These are phyloP conservation scores for Aphidius ervi DNA, from an alignment of 1,140 invertebrate species.

Conservation along the genomic window DNA sequence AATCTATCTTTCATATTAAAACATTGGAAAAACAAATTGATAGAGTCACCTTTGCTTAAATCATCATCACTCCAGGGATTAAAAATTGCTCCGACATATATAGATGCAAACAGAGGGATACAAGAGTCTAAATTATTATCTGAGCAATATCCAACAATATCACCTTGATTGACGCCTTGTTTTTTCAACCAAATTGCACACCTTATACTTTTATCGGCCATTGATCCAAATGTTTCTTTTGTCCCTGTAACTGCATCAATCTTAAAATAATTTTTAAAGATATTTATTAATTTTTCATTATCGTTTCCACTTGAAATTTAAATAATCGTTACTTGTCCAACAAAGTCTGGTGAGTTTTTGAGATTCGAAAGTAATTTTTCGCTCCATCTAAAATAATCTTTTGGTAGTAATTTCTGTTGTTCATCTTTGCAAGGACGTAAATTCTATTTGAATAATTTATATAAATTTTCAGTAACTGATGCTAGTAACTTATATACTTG, in stretches of 20 bases:
- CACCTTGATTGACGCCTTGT: slow-evolving; percentile 42
- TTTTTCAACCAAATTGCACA: slow-evolving; percentile 47
- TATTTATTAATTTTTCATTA: background rate
- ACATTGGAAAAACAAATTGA: background rate
- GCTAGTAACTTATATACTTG: too few species aligned
- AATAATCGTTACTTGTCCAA: slow-evolving; percentile 17
- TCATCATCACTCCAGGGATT: slow-evolving; percentile 27
- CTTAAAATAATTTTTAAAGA: slow-evolving; percentile 12
- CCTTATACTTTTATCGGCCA: slow-evolving; percentile 42
- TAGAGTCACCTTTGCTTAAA: slow-evolving; percentile 9
- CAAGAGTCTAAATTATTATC: slow-evolving; percentile 48
- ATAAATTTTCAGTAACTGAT: too few species aligned
- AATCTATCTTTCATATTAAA: background rate
- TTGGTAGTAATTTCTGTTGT: too few species aligned
- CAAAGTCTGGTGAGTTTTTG: background rate
- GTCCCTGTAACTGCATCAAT: slow-evolving; percentile 51
- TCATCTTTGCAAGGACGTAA: too few species aligned
- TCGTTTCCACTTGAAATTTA: background rate
- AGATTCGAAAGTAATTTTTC: background rate
- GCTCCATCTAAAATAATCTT: slow-evolving; percentile 1
- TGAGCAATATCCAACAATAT: slow-evolving; percentile 46
- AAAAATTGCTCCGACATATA: slow-evolving; percentile 44
- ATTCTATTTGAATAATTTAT: too few species aligned
- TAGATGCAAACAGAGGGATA: slow-evolving; percentile 47
- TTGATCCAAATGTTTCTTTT: slow-evolving; percentile 44